A percentile compares a stretch with the other conserved stretches of the same genome.
phyloP scores from a whole-genome alignment of 2,797 vertebrate genomes.

The Etheostoma perlongum region DNA sequence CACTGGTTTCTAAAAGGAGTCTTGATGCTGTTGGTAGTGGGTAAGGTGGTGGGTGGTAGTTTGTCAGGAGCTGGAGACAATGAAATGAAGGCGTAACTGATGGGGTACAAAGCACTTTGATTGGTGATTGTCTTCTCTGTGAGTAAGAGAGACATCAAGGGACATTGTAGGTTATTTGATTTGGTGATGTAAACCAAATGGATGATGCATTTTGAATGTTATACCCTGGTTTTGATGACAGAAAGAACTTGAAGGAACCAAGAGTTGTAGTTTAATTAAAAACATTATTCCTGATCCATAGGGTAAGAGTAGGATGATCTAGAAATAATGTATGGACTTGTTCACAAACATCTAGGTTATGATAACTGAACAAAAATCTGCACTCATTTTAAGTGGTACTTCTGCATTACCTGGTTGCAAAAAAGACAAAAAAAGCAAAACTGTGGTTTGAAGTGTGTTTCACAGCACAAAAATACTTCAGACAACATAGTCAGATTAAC shows the following conservation, averaged over 20 bases:
- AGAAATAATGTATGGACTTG: too few relatives aligned
- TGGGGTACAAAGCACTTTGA: slow-evolving; percentile 23
- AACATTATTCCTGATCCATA: background rate
- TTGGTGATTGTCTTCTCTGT: slow-evolving; percentile 28
- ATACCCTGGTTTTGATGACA: slow-evolving; percentile 8
- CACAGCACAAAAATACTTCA: slow-evolving; percentile 2
- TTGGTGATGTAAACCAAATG: slow-evolving; percentile 13
- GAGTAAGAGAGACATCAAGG: background rate
- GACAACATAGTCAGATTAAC: slow-evolving; percentile 32
- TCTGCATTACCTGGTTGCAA: background rate
- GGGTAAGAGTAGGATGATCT: background rate
- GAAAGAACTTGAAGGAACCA: background rate
- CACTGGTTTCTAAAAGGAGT: slow-evolving; percentile 28
- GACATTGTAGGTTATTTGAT: slow-evolving; percentile 11
- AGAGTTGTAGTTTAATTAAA: background rate
- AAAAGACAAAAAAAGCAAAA: background rate
- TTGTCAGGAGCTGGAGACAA: slow-evolving; percentile 28
- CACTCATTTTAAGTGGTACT: background rate
- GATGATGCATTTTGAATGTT: slow-evolving; percentile 7
- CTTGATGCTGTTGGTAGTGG: slow-evolving; percentile 36
- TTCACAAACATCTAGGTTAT: background rate
- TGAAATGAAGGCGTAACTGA: slow-evolving; percentile 28
- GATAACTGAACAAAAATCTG: background rate
- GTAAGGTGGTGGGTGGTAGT: slow-evolving; percentile 16
- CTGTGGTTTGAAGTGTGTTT: background rate